Percentiles rank a stretch among this genome's conserved stretches.
phyloP scores from a whole-genome alignment of 2,888 invertebrate genomes.

The Sicus ferrugineus region DNA sequence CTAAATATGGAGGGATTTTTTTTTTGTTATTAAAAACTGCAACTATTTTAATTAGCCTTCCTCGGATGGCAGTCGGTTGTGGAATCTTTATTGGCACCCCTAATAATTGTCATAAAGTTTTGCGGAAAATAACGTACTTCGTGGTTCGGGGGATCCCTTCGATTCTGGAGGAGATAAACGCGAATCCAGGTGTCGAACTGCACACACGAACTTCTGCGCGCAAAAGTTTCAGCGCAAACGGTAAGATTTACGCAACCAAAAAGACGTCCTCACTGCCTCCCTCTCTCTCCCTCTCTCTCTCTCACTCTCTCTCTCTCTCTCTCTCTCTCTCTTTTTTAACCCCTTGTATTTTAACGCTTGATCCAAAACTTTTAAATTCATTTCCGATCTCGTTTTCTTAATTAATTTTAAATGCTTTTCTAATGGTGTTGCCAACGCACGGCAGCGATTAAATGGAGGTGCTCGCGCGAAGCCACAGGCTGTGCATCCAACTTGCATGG shows the following conservation, averaged over 20 bases:
- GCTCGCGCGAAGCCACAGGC: not conserved
- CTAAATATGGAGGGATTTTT: not conserved
- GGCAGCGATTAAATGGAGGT: slow-evolving; percentile 15
- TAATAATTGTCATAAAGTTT: slow-evolving; percentile 28
- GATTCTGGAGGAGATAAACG: not conserved
- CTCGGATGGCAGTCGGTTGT: not conserved
- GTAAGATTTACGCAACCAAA: slow-evolving; percentile 1
- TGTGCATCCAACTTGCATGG: not conserved
- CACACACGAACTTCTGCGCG: slow-evolving; percentile 17
- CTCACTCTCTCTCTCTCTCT: not conserved
- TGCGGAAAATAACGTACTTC: not conserved
- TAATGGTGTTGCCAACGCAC: slow-evolving; percentile 36
- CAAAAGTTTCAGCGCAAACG: slow-evolving; percentile 16
- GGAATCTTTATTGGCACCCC: slow-evolving; percentile 12
- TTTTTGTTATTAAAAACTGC: too few species aligned
- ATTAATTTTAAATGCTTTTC: slow-evolving; percentile 47
- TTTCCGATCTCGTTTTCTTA: slow-evolving; percentile 37
- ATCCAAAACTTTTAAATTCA: slow-evolving; percentile 27
- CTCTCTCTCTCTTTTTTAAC: not conserved
- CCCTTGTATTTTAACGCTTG: too few species aligned
- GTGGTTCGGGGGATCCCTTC: too few species aligned
- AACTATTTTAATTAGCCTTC: slow-evolving; percentile 24
- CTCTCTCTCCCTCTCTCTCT: not conserved
- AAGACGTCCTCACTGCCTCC: not conserved
- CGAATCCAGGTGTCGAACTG: not conserved